Evolutionary conservation across 2,888 invertebrate species (phyloP), one percentile per base, ranked within the genome.

Genomic region (Eledona agricola): DNA sequence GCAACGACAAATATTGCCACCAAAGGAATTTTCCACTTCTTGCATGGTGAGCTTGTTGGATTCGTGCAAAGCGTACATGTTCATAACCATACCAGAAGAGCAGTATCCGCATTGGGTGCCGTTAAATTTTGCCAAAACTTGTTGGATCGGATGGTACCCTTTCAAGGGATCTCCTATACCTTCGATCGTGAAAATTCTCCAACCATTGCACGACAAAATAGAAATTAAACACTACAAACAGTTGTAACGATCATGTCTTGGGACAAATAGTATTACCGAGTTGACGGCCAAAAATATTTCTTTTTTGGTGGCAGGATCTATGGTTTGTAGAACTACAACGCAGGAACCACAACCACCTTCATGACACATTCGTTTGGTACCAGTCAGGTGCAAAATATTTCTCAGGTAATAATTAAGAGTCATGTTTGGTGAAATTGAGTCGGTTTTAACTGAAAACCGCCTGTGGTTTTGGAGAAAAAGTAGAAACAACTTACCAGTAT

Each of bases 291-390:
- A 77, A 0, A 79, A 76, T 2, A 75, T 72, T 17, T 75, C 76
- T 58, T 79, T 77, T 3, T 80, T 78, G 0, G 81, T 81, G 3
- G 65, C 70, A 0, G 80, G 78, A 58, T 82, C 77, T 1, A 70
- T 71, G n/a, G 70, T 75, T 0, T 77, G 67, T 0, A 79, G 81
- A 1, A 80, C 75, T 1, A 83, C 83, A 1, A 82, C 76, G 64
- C 88, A 89, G 0, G 81, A 82, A 0, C 89, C 89, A 62, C 89
- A 89, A 0, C 88, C 88, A 0, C 88, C 89, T 68, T 88, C 88
- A 17, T 80, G 80, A 60, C 88, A 88, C 86, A 87, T 87, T 3
- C 77, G 79, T 65, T 88, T 89, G 0, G 88, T 88, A 1, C 88
- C 88, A 15, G 31, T 43, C 6, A 43, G 22, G 16, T 43, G 43